Percentiles rank a stretch among this genome's conserved stretches.
These are phyloP conservation scores for Drosophila paranaensis DNA, from an alignment of 2,888 invertebrate genomes.

Conservation along the genomic window DNA sequence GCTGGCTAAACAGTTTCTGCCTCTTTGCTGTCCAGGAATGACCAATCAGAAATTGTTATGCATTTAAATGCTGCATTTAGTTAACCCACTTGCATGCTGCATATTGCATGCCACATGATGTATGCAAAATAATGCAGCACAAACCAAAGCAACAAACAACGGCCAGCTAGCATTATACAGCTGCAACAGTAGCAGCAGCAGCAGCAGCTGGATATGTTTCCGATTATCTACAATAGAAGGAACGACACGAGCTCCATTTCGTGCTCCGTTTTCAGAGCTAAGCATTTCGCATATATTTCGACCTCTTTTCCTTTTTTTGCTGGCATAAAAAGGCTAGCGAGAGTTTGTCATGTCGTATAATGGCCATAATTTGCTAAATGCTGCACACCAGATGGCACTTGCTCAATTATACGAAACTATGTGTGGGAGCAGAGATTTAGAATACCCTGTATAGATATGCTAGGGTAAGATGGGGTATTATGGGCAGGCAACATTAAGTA, in stretches of 20 bases:
- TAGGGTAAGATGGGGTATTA: not conserved
- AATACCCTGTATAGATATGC: not conserved
- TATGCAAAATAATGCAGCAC: constrained; percentile 63
- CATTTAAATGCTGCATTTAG: constrained; percentile 60
- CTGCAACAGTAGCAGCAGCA: constrained; percentile 22
- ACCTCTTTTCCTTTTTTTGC: not conserved
- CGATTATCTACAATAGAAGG: constrained; percentile 43
- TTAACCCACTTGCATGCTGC: constrained; percentile 56
- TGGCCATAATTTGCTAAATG: constrained; percentile 55
- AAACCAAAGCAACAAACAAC: constrained; percentile 23
- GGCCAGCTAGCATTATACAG: constrained; percentile 8
- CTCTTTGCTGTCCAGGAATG: constrained; percentile 6
- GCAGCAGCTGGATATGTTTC: constrained; percentile 30
- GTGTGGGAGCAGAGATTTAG: constrained; percentile 1
- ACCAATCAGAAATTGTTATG: constrained; percentile 40
- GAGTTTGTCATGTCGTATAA: constrained; percentile 28
- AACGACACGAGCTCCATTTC: constrained; percentile 22
- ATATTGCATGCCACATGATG: constrained; percentile 52
- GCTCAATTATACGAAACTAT: constrained; percentile 8
- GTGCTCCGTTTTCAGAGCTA: constrained; percentile 17
- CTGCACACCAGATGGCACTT: constrained; percentile 23
- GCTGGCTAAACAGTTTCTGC: not conserved
- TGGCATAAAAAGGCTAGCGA: constrained; percentile 3
- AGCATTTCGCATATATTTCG: constrained; percentile 29
- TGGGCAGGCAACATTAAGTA: too few species aligned